Percentiles rank a stretch among this genome's conserved stretches.
These are phyloP conservation scores for Antigone vipio DNA, from an alignment of 2,113 vertebrate species.

Conservation along the genomic window DNA sequence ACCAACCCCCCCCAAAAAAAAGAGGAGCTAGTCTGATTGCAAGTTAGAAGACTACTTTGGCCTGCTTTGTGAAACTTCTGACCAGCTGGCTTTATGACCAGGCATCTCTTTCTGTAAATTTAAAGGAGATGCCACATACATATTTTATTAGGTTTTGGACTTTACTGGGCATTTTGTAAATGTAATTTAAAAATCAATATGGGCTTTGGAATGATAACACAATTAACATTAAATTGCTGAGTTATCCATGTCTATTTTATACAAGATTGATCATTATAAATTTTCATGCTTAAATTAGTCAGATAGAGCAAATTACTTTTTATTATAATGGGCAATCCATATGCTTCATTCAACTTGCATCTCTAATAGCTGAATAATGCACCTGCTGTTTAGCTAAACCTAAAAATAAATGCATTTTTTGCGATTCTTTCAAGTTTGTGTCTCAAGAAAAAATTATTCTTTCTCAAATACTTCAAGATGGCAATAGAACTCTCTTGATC, in stretches of 20 bases:
- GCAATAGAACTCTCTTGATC: background rate
- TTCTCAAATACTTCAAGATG: background rate
- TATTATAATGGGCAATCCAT: background rate
- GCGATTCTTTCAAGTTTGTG: background rate
- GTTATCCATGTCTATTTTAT: constrained; percentile 42
- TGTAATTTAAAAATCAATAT: constrained; percentile 52
- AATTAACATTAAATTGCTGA: constrained; percentile 32
- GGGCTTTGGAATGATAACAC: constrained; percentile 18
- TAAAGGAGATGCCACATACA: background rate
- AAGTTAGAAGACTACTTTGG: background rate
- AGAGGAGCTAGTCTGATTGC: accelerated
- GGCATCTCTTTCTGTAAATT: background rate
- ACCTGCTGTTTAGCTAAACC: background rate
- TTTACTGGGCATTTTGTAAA: background rate
- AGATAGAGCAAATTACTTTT: constrained; percentile 43
- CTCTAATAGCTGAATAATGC: background rate
- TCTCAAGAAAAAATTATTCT: background rate
- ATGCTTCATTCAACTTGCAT: background rate
- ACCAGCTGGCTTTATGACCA: background rate
- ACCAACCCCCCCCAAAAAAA: no score
- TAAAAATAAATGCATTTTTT: background rate
- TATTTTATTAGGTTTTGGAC: background rate
- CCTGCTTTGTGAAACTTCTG: background rate
- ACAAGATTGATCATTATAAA: constrained; percentile 49
- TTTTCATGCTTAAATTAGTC: constrained; percentile 59